phyloP scores from a whole-genome alignment of 1,140 invertebrate genomes.

The Lepidurus arcticus region DNA sequence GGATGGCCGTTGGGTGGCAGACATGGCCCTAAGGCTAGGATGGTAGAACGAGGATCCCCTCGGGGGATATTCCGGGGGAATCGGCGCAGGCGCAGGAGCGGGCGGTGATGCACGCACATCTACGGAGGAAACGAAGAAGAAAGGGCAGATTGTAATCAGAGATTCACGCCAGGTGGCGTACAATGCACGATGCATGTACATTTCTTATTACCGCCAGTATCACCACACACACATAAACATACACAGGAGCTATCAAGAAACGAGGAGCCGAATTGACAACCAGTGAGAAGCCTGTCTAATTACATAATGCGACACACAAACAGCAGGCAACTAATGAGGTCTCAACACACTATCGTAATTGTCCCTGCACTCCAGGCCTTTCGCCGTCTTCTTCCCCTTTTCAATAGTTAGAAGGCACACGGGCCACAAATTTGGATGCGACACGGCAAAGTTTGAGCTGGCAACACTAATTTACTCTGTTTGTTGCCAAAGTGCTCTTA shows the following conservation, averaged over 20 bases:
- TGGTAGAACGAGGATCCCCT: constrained; percentile 33
- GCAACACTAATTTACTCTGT: constrained; percentile 8
- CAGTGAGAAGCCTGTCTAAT: background rate
- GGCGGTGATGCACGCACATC: constrained; percentile 33
- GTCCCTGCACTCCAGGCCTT: background rate
- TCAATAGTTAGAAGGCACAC: background rate
- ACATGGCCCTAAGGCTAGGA: constrained; percentile 28
- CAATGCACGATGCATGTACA: background rate
- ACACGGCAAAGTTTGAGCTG: background rate
- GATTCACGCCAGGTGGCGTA: constrained; percentile 3
- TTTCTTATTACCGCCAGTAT: background rate
- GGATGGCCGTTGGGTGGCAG: constrained; percentile 23
- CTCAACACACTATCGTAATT: background rate
- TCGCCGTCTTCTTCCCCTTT: background rate
- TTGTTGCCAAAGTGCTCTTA: constrained; percentile 16
- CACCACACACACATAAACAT: no score
- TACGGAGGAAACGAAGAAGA: background rate
- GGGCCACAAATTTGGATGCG: constrained; percentile 1
- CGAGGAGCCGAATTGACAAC: background rate
- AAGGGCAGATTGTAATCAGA: background rate
- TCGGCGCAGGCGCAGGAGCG: constrained; percentile 27
- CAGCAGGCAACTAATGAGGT: constrained; percentile 21
- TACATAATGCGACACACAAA: constrained; percentile 16
- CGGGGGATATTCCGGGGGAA: constrained; percentile 31
- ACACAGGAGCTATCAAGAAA: background rate